These are phyloP conservation scores for Hirudinaria manillensis DNA, from an alignment of 2,888 invertebrate genomes.

Conservation along the genomic window DNA sequence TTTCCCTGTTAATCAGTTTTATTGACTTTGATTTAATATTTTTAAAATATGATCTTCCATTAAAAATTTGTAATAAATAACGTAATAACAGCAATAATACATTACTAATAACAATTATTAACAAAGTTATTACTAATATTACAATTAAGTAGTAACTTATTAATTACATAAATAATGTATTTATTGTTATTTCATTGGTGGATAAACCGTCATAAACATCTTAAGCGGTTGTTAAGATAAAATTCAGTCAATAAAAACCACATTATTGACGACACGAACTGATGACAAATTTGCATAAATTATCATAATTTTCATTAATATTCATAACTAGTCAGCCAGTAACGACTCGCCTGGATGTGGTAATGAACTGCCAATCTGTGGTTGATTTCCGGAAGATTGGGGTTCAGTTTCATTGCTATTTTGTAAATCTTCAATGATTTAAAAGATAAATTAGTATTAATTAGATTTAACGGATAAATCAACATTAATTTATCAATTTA, in stretches of 20 bases:
- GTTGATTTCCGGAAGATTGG: not conserved
- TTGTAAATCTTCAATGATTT: not conserved
- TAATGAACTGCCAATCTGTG: not conserved
- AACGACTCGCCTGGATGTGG: not conserved
- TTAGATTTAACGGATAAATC: not conserved
- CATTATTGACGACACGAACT: no score
- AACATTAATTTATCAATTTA: no score
- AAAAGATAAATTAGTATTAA: not conserved
- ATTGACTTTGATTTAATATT: not conserved
- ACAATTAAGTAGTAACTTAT: not conserved
- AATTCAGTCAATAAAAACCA: no score
- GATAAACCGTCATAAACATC: no score
- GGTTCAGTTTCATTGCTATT: not conserved
- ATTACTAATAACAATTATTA: not conserved
- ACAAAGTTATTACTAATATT: not conserved
- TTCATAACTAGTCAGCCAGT: no score
- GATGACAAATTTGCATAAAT: no score
- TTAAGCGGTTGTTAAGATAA: no score
- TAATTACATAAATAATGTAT: not conserved
- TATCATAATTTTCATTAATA: no score
- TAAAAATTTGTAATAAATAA: no score
- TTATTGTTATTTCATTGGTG: no score
- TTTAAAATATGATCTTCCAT: no score
- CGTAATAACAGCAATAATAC: not conserved
- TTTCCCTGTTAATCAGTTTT: slow-evolving; percentile 5